Evolutionary conservation across 2,113 vertebrate species (phyloP), one percentile per base, ranked within the genome.

Genomic region (Semnopithecus entellus): DNA sequence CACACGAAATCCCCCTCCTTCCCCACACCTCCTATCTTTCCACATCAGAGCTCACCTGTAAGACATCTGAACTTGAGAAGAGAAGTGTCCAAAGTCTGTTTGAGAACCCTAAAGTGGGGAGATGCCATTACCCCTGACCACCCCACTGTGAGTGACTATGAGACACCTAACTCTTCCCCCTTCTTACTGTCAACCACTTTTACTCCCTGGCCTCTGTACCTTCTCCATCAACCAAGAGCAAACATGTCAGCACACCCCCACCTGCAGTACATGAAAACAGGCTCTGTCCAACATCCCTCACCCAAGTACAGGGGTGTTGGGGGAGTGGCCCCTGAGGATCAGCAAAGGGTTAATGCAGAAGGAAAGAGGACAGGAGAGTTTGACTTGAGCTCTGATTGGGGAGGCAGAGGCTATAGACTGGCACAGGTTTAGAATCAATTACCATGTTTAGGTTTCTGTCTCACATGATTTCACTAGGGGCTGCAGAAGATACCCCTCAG

Each of bases 301-400:
- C 92, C 81, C 96, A 95, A 73, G 83, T 79, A 91, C 17, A 30
- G 92, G 84, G 57, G 85, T 80, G 59, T 61, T 85, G 90, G 95
- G 85, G 92, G 96, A 96, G 95, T 96, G 96, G 97, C 97, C 97
- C 98, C 98, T 98, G 98, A 98, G 98, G 98, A 97, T 97, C 85
- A 90, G 97, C 95, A 94, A 90, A 95, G 59, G 96, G 88, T 94
- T 92, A 91, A 96, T 85, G 88, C 55, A 82, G 94, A 96, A 80
- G 90, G 80, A 75, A 89, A 93, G 61, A 87, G 76, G 72, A 78
- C 3, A 92, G 45, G 50, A 91, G 94, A 83, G 91, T 94, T 82
- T 88, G 90, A 90, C 95, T 92, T 96, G 90, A 96, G 96, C 96
- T 97, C 89, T 97, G 92, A 79, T 3, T 85, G 35, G 43, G 79